Percentiles rank a stretch among this genome's conserved stretches.
Evolutionary conservation across 2,888 invertebrate genomes (phyloP).

Genomic region (Electrophaes corylata): DNA sequence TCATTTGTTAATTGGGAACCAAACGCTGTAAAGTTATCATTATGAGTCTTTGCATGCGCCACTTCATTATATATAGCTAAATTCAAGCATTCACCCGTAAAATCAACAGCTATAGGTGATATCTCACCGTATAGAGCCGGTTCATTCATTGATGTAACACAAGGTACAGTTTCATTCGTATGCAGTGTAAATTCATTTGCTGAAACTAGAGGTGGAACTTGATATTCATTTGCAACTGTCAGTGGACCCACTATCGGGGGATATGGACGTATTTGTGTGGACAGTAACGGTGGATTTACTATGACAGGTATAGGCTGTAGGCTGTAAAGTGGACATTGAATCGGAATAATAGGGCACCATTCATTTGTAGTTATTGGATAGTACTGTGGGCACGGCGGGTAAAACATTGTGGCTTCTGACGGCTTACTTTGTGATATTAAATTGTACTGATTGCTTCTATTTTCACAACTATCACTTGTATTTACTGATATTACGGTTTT

Average conservation of each 20-base stretch:
- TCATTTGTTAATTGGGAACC: slow-evolving; percentile 7
- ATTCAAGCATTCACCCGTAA: slow-evolving; percentile 10
- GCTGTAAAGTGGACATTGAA: slow-evolving; percentile 38
- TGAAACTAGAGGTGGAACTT: slow-evolving; percentile 25
- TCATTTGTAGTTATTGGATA: slow-evolving; percentile 39
- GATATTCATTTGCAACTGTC: slow-evolving; percentile 18
- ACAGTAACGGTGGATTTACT: slow-evolving; percentile 36
- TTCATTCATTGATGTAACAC: slow-evolving; percentile 12
- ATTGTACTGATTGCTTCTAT: background rate
- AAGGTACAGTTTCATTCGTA: slow-evolving; percentile 9
- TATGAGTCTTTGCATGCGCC: background rate
- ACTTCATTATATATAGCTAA: slow-evolving; percentile 10
- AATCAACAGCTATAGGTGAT: slow-evolving; percentile 6
- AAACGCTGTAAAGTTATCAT: background rate
- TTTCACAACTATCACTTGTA: background rate
- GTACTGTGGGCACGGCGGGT: slow-evolving; percentile 32
- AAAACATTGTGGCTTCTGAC: slow-evolving; percentile 17
- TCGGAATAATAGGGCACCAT: slow-evolving; percentile 41
- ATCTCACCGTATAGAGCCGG: slow-evolving; percentile 13
- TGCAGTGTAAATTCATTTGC: slow-evolving; percentile 24
- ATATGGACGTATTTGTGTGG: slow-evolving; percentile 41
- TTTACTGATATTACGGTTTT: background rate
- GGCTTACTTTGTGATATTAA: background rate
- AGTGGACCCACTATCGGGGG: slow-evolving; percentile 26
- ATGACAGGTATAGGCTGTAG: slow-evolving; percentile 40